Conservation (phyloP, 2,888 invertebrate species). For the Callimorpha dominula region DNA sequence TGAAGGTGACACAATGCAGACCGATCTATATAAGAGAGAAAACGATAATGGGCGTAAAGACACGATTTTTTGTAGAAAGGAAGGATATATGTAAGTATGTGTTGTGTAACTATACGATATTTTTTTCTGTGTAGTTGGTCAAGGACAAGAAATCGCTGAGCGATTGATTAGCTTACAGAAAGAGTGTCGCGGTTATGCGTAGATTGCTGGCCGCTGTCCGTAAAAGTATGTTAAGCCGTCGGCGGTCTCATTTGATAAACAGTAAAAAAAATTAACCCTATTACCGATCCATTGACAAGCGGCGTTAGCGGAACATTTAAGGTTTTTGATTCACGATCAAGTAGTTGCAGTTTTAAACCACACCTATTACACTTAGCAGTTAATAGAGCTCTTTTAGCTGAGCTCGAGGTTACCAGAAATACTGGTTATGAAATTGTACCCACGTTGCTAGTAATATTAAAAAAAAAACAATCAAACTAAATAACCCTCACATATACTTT, state of each 20-base stretch:
- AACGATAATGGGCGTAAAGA: conserved; percentile 19
- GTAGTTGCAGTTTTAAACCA: not conserved
- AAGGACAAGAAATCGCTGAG: not conserved
- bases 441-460: no score
- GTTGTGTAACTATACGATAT: conserved; percentile 6
- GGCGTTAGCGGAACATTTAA: not conserved
- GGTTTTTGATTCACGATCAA: not conserved
- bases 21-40: conserved; percentile 27
- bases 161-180: not conserved
- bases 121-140: conserved; percentile 6
- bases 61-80: conserved; percentile 27
- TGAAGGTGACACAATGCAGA: conserved; percentile 19
- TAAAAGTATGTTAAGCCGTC: not conserved
- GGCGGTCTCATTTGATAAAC: not conserved
- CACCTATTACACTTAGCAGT: no score
- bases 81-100: conserved; percentile 23
- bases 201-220: not conserved
- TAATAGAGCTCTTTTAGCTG: no score
- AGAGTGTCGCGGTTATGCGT: not conserved
- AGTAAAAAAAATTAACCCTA: not conserved
- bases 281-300: not conserved
- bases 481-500: no score
- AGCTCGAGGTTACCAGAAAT: no score
- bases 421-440: no score
- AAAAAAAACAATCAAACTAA: no score